phyloP scores from a whole-genome alignment of 2,113 vertebrate species.

The Grallaria varia region DNA sequence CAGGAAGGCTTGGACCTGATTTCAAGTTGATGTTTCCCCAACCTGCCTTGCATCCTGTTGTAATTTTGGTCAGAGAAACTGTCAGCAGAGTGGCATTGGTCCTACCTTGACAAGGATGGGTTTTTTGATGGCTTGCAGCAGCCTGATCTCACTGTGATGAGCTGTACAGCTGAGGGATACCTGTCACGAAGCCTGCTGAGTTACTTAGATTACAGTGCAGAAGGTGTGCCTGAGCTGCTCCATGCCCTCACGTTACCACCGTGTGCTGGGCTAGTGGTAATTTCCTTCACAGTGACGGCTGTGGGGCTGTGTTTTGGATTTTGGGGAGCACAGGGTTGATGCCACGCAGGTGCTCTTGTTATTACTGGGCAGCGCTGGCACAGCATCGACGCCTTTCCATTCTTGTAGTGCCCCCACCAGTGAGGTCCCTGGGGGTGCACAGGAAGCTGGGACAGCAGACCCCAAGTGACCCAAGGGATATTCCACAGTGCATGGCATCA shows the following conservation, averaged over 20 bases:
- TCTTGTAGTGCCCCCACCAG: neutral
- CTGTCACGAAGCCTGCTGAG: neutral
- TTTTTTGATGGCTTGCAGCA: neutral
- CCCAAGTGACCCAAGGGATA: neutral
- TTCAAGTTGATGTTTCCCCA: neutral
- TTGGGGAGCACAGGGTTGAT: neutral
- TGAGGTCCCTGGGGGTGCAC: neutral
- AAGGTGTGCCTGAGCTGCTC: neutral
- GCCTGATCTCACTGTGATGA: neutral
- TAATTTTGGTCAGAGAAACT: neutral
- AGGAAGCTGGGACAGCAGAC: neutral
- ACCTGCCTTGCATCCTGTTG: neutral
- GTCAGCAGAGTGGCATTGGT: neutral
- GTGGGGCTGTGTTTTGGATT: neutral
- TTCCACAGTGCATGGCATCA: neutral
- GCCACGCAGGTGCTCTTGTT: neutral
- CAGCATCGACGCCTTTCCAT: neutral
- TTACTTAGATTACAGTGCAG: neutral
- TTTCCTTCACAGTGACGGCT: neutral
- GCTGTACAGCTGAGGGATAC: neutral
- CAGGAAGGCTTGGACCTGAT: neutral
- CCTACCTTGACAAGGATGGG: neutral
- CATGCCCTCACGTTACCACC: neutral
- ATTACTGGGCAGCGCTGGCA: neutral
- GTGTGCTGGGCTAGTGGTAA: neutral